A percentile compares a stretch with the other conserved stretches of the same genome.
These are phyloP conservation scores for Craterocephalus amniculus DNA, from an alignment of 2,797 vertebrate genomes.

Conservation along the genomic window DNA sequence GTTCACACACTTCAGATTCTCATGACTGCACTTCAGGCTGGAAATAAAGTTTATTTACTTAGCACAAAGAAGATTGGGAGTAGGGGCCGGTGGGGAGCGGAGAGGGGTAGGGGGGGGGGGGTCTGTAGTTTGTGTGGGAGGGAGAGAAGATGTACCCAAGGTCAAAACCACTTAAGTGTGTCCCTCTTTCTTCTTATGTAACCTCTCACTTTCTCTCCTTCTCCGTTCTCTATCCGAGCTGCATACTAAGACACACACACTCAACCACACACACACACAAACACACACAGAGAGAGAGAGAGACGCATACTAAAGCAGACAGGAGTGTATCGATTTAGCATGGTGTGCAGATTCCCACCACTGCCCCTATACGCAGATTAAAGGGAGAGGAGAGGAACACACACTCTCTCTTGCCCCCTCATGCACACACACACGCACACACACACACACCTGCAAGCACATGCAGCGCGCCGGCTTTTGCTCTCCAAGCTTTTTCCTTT, in stretches of 20 bases:
- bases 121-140: conserved; percentile 27
- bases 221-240: conserved; percentile 65
- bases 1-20: conserved; percentile 48
- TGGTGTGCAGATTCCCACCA: conserved; percentile 83
- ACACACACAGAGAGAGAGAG: too few relatives aligned
- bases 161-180: conserved; percentile 84
- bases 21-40: conserved; percentile 47
- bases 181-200: conserved; percentile 81
- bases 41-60: conserved; percentile 76
- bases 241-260: conserved; percentile 79
- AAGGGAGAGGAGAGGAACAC: conserved; percentile 60
- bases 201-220: conserved; percentile 56
- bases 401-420: not conserved
- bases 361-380: conserved; percentile 79
- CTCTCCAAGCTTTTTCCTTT: conserved; percentile 72
- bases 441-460: conserved; percentile 44
- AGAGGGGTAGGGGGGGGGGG: too few relatives aligned
- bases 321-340: conserved; percentile 81
- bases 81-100: not conserved
- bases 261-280: conserved; percentile 27
- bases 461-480: conserved; percentile 49
- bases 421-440: not conserved
- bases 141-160: conserved; percentile 71
- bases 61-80: conserved; percentile 23
- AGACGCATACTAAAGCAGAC: conserved; percentile 73